Percentiles rank a stretch among this genome's conserved stretches.
Evolutionary conservation across 2,797 vertebrate genomes (phyloP).

Genomic region (Hirundo rustica): DNA sequence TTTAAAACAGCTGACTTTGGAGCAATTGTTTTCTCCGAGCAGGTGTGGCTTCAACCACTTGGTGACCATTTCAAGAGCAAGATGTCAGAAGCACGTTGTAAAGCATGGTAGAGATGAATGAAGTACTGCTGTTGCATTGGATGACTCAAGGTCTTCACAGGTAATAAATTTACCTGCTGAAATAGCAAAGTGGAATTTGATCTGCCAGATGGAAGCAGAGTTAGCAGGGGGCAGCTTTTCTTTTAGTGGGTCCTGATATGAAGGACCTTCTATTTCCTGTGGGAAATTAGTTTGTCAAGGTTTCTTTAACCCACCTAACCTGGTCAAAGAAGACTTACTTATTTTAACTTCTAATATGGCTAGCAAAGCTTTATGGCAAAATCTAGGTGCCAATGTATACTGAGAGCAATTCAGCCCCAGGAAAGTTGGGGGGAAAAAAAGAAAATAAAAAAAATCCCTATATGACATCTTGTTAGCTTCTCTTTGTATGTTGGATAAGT

Average conservation of each 20-base stretch:
- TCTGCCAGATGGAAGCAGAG: background rate
- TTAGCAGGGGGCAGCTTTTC: background rate
- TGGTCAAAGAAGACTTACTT: background rate
- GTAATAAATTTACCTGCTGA: background rate
- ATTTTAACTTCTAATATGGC: background rate
- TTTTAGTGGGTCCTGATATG: background rate
- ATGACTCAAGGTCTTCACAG: background rate
- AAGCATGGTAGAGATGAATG: background rate
- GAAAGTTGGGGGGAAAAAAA: background rate
- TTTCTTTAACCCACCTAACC: background rate
- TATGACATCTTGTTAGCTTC: background rate
- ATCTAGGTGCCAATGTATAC: background rate
- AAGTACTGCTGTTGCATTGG: background rate
- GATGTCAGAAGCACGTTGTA: background rate
- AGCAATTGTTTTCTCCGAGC: background rate
- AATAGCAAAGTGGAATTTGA: background rate
- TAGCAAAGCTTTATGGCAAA: background rate
- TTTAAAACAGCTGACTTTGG: background rate
- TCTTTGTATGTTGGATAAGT: background rate
- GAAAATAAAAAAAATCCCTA: rapidly evolving
- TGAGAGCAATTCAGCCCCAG: background rate
- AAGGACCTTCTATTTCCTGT: background rate
- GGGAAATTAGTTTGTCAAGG: background rate
- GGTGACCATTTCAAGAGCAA: background rate
- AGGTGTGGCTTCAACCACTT: background rate